Conservation (phyloP, 2,797 vertebrate species). For the Falco peregrinus region DNA sequence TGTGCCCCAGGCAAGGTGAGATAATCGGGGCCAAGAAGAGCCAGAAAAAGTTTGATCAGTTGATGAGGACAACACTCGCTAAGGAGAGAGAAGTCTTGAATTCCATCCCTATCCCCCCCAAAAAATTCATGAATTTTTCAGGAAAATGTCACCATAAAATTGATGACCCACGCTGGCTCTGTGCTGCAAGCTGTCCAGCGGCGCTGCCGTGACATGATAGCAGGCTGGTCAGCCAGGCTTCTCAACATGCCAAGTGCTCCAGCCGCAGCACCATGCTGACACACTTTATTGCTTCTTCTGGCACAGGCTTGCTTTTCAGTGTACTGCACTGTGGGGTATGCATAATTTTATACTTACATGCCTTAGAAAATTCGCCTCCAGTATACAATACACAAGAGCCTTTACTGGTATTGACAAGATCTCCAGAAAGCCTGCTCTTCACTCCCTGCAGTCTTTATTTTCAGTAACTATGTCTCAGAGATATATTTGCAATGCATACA, state of each 20-base stretch:
- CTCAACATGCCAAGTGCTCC: background rate
- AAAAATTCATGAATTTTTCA: conserved; percentile 48
- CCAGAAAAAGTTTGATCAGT: background rate
- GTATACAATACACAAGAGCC: background rate
- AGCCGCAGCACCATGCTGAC: conserved; percentile 24
- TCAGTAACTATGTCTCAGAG: background rate
- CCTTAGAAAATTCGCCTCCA: conserved; percentile 8
- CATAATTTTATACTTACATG: background rate
- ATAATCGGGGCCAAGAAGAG: background rate
- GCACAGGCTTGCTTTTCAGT: conserved; percentile 30
- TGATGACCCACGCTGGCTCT: background rate
- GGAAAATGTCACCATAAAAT: conserved; percentile 7
- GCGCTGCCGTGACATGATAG: conserved; percentile 24
- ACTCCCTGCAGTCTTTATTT: background rate
- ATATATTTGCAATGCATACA: background rate
- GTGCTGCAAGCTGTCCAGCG: conserved; percentile 40
- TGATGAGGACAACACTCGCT: background rate
- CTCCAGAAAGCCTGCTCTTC: background rate
- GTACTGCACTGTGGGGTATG: background rate
- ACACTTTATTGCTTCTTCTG: conserved; percentile 25
- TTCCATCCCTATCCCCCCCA: background rate
- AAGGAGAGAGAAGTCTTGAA: background rate
- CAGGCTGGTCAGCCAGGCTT: background rate
- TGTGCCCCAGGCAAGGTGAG: background rate
- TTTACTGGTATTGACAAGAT: background rate